Base-by-base conservation (phyloP, 2,797 vertebrate species). In the Hyperoplus immaculatus region DNA sequence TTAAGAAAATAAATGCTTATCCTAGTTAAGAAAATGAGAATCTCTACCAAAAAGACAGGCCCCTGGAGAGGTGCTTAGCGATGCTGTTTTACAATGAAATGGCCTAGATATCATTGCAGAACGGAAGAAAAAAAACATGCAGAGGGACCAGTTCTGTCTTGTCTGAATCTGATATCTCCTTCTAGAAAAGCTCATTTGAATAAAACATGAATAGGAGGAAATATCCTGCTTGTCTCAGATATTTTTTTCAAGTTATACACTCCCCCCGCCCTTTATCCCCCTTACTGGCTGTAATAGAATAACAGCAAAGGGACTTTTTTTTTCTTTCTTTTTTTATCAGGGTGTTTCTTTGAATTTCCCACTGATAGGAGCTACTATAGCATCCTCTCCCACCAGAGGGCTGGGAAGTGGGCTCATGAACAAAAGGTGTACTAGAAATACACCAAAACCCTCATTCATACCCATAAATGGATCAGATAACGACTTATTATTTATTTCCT, bases 321-420 rank as follows among this genome's bases (percentile, higher is more conserved):
- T 87, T 77, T 21, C 21, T 21, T 21, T 21, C 21, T 81, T 80
- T 80, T 75, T 80, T 78, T 75, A 82, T 85, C 72, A 58, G 81
- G 89, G 88, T 84, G 86, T 89, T 89, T 74, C 81, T 81, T 69
- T 69, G 58, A 87, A 72, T 86, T 83, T 90, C 68, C 85, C 75
- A 73, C 72, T 87, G 83, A 89, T 87, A 86, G 5, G 39, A 60
- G 80, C 73, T 70, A 90, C 83, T 88, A 86, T 79, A 83, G 78
- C 74, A 86, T 87, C 85, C 75, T 85, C 63, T 88, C 82, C 71
- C 77, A 70, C 36, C 15, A 6, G 69, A 72, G 61, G 53, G 18
- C 54, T 67, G 21, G 68, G 76, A 76, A 82, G 72, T 70, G 50
- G 68, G 63, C 39, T 47, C 38, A 6, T 21, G 55, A 83, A 74